Percentiles rank a stretch among this genome's conserved stretches.
phyloP scores from a whole-genome alignment of 1,140 invertebrate species.

The Palaemon carinicauda region DNA sequence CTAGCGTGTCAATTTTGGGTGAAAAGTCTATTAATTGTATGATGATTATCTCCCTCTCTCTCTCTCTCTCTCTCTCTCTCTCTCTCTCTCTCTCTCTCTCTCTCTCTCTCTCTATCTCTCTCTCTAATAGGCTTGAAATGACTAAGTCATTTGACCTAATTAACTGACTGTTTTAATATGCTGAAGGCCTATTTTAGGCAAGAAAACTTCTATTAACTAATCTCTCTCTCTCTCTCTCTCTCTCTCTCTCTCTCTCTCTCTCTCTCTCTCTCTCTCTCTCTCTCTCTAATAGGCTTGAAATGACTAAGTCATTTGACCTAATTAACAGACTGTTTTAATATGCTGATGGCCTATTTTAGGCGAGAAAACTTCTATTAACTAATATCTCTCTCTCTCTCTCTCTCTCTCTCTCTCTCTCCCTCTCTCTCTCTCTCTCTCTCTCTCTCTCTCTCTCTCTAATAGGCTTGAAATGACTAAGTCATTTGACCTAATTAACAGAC shows the following conservation, averaged over 20 bases:
- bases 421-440: neutral
- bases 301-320: no score
- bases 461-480: neutral
- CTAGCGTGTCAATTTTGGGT: no score
- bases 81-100: neutral
- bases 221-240: neutral
- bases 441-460: neutral
- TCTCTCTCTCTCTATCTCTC: neutral
- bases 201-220: neutral
- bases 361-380: no score
- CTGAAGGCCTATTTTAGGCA: no score
- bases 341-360: no score
- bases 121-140: no score
- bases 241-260: neutral
- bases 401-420: slow-evolving; percentile 19
- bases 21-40: no score
- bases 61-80: neutral
- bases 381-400: neutral
- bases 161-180: no score
- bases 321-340: no score
- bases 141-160: no score
- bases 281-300: neutral
- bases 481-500: no score
- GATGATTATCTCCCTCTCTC: neutral
- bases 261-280: neutral